These are phyloP conservation scores for Dendrocincla fuliginosa DNA, from an alignment of 2,797 vertebrate genomes.

Conservation along the genomic window DNA sequence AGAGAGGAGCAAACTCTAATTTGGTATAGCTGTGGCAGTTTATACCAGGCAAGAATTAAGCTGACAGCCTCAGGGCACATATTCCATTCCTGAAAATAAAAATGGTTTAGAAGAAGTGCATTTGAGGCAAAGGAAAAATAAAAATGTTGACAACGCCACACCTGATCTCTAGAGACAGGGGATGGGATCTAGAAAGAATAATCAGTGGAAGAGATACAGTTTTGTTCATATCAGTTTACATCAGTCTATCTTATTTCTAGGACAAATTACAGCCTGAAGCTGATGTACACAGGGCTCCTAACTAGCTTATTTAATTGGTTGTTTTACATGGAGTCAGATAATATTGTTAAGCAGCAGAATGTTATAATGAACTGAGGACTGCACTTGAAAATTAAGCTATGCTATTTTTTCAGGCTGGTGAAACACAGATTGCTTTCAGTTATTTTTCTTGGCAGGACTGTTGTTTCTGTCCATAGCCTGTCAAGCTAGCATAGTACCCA, in stretches of 20 bases:
- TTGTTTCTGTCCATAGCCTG: slow-evolving; percentile 42
- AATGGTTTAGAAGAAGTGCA: background rate
- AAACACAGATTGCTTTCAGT: slow-evolving; percentile 54
- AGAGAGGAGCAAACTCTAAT: background rate
- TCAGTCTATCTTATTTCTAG: slow-evolving; percentile 62
- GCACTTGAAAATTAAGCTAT: slow-evolving; percentile 37
- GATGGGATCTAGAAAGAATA: background rate
- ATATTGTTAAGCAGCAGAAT: slow-evolving; percentile 55
- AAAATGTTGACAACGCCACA: background rate
- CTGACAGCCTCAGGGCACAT: background rate
- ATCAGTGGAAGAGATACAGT: background rate
- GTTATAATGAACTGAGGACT: slow-evolving; percentile 32
- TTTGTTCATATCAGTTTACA: slow-evolving; percentile 44
- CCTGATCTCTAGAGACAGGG: background rate
- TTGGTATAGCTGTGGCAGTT: background rate
- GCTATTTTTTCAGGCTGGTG: background rate
- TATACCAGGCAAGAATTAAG: background rate
- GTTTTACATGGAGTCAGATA: slow-evolving; percentile 49
- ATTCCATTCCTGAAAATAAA: background rate
- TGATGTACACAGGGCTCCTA: slow-evolving; percentile 9
- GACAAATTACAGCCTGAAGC: slow-evolving; percentile 63
- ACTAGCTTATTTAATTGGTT: slow-evolving; percentile 50
- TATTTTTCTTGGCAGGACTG: slow-evolving; percentile 47
- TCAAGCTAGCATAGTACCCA: slow-evolving; percentile 13
- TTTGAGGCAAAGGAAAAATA: background rate